Evolutionary conservation across 1,140 invertebrate genomes (phyloP).

Genomic region (Coenobita brevimanus): DNA sequence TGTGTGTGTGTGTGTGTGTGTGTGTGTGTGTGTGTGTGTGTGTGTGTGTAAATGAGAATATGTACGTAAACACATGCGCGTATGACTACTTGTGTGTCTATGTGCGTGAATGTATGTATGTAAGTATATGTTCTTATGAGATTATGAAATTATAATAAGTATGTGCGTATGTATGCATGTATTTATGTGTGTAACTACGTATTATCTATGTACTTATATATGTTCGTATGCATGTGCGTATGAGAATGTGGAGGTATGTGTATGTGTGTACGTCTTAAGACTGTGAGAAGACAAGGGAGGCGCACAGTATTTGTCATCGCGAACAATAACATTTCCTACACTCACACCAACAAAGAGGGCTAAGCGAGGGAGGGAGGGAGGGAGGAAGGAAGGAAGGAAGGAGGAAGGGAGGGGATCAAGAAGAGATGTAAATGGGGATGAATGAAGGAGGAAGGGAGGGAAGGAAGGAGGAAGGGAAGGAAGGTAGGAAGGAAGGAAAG

Average conservation of each 20-base stretch:
- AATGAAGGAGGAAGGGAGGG: not conserved
- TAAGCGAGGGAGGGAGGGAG: not conserved
- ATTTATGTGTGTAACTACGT: too few species aligned
- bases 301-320: constrained; percentile 30
- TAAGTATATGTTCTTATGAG: too few species aligned
- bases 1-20: too few species aligned
- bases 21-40: too few species aligned
- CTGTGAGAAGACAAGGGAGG: not conserved
- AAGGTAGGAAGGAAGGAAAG: not conserved
- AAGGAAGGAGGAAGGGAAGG: not conserved
- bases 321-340: constrained; percentile 43
- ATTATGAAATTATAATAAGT: too few species aligned
- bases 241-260: not conserved
- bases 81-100: too few species aligned
- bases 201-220: too few species aligned
- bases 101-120: too few species aligned
- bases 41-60: too few species aligned
- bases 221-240: too few species aligned
- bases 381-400: not conserved
- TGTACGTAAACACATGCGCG: too few species aligned
- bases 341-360: constrained; percentile 25
- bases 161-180: too few species aligned
- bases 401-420: not conserved
- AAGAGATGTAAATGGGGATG: not conserved
- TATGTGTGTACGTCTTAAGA: not conserved